Conservation (phyloP, 1,140 invertebrate genomes). For the Hetaerina americana region DNA sequence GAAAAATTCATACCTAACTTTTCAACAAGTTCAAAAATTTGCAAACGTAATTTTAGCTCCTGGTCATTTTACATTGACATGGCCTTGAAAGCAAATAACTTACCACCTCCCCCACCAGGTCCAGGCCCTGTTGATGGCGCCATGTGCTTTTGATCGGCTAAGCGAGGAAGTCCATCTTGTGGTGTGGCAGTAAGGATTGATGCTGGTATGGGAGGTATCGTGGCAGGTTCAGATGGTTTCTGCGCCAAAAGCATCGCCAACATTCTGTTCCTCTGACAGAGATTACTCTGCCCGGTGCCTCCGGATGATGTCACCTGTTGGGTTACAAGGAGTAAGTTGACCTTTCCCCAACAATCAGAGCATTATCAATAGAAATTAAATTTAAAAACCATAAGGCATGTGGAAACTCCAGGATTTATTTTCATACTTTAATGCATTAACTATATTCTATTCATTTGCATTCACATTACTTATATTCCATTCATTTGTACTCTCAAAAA, state of each 20-base stretch:
- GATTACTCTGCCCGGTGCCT: slow-evolving; percentile 39
- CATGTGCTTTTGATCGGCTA: slow-evolving; percentile 21
- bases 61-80: no score
- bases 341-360: no score
- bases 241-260: slow-evolving; percentile 68
- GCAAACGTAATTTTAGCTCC: no score
- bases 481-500: no score
- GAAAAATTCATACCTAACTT: no score
- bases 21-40: no score
- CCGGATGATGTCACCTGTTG: slow-evolving; percentile 22
- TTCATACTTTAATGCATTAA: no score
- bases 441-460: no score
- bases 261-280: slow-evolving; percentile 76
- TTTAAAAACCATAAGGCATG: neutral
- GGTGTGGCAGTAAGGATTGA: slow-evolving; percentile 50
- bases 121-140: neutral
- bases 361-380: no score
- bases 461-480: no score
- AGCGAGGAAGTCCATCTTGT: slow-evolving; percentile 43
- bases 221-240: slow-evolving; percentile 55
- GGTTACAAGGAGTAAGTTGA: slow-evolving; percentile 22
- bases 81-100: no score
- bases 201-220: slow-evolving; percentile 47
- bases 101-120: neutral
- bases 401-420: neutral